These are phyloP conservation scores for Tipula confusa DNA, from an alignment of 2,888 invertebrate species.

Conservation along the genomic window DNA sequence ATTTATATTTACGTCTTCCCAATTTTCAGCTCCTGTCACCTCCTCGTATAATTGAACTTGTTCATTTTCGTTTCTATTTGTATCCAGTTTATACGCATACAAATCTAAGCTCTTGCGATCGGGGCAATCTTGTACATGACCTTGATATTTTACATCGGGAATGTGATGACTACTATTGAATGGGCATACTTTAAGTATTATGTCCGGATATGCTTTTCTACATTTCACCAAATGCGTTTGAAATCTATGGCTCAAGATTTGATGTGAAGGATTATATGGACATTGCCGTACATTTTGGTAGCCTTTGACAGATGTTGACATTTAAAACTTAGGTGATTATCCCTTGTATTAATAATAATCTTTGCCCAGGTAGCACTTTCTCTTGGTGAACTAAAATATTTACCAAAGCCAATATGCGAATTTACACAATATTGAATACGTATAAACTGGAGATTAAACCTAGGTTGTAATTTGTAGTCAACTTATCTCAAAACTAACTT, in stretches of 20 bases:
- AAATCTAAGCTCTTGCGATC: slow-evolving; percentile 33
- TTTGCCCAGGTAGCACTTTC: too few relatives aligned
- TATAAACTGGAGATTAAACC: too few relatives aligned
- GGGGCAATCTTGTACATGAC: slow-evolving; percentile 38
- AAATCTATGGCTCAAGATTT: slow-evolving; percentile 51
- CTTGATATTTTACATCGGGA: slow-evolving; percentile 47
- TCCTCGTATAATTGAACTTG: background rate
- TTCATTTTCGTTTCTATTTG: background rate
- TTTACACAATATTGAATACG: too few relatives aligned
- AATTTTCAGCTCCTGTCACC: background rate
- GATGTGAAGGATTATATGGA: slow-evolving; percentile 54
- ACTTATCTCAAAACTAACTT: too few relatives aligned
- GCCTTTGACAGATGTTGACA: background rate
- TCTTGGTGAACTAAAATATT: too few relatives aligned
- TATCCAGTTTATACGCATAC: background rate
- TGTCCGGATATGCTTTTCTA: slow-evolving; percentile 46
- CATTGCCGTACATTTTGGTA: slow-evolving; percentile 48
- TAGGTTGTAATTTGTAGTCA: too few relatives aligned
- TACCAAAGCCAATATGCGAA: too few relatives aligned
- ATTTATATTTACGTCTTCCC: slow-evolving; percentile 32
- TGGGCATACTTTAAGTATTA: slow-evolving; percentile 47
- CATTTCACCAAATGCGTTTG: slow-evolving; percentile 55
- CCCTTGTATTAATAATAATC: too few relatives aligned
- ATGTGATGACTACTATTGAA: slow-evolving; percentile 53
- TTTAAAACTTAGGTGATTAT: too few relatives aligned